Evolutionary conservation across 2,113 vertebrate species (phyloP).

Genomic region (Nicator chloris): DNA sequence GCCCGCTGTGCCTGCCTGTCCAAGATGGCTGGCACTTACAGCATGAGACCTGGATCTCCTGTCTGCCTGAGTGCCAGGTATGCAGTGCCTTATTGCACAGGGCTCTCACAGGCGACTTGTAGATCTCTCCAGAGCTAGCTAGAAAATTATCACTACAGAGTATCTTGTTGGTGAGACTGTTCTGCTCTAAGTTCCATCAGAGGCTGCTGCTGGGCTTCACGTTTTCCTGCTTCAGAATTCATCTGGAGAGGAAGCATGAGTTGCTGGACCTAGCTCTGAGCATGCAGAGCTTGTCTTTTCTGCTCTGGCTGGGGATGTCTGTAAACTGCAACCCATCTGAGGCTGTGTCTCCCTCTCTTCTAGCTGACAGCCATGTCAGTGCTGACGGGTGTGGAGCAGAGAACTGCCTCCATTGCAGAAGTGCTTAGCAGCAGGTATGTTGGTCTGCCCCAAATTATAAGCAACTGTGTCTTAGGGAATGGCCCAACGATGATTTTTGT

Average conservation of each 20-base stretch:
- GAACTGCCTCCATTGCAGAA: slow-evolving; percentile 49
- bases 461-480: background rate
- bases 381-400: background rate
- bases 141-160: background rate
- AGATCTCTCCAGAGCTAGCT: background rate
- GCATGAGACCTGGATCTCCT: slow-evolving; percentile 56
- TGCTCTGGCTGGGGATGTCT: background rate
- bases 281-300: background rate
- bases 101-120: background rate
- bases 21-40: slow-evolving; percentile 71
- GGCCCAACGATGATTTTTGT: background rate
- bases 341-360: background rate
- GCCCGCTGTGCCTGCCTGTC: slow-evolving; percentile 64
- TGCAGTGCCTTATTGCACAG: background rate
- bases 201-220: background rate
- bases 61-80: slow-evolving; percentile 51
- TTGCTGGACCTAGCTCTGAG: background rate
- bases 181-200: background rate
- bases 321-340: background rate
- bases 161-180: background rate
- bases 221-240: background rate
- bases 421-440: slow-evolving; percentile 55
- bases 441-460: background rate
- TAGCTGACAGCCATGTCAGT: background rate
- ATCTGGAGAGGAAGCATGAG: background rate